Evolutionary conservation across 2,797 vertebrate species (phyloP).

Genomic region (Anableps anableps): DNA sequence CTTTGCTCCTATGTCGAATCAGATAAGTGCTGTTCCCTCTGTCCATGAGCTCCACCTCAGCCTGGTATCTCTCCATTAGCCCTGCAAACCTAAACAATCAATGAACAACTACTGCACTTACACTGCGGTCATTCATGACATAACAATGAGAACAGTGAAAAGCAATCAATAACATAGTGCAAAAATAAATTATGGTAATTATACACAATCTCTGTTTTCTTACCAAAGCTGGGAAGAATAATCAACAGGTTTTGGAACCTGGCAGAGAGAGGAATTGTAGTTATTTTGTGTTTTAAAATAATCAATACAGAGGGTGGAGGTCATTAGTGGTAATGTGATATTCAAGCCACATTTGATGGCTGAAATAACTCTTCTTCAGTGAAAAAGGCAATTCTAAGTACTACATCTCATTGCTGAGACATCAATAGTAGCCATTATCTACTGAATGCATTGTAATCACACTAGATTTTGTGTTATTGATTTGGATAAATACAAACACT

Average conservation of each 20-base stretch:
- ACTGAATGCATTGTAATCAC: conserved; percentile 59
- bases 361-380: conserved; percentile 53
- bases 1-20: conserved; percentile 92
- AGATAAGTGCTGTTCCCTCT: conserved; percentile 92
- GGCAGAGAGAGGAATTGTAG: conserved; percentile 32
- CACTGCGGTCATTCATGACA: conserved; percentile 50
- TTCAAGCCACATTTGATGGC: conserved; percentile 59
- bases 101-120: conserved; percentile 52
- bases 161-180: conserved; percentile 30
- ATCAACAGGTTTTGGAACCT: conserved; percentile 96
- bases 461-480: conserved; percentile 61
- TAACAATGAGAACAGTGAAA: conserved; percentile 37
- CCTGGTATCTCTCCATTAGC: conserved; percentile 92
- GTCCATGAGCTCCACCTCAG: conserved; percentile 90
- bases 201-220: conserved; percentile 56
- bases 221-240: conserved; percentile 94
- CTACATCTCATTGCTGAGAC: conserved; percentile 44
- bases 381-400: conserved; percentile 45
- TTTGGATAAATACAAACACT: conserved; percentile 77
- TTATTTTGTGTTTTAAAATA: conserved; percentile 64
- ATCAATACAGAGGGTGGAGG: conserved; percentile 51
- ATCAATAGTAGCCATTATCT: conserved; percentile 65
- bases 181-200: conserved; percentile 34
- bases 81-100: conserved; percentile 90
- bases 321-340: conserved; percentile 63